Conservation (phyloP, 2,888 invertebrate genomes). For the Folsomia manolachei region DNA sequence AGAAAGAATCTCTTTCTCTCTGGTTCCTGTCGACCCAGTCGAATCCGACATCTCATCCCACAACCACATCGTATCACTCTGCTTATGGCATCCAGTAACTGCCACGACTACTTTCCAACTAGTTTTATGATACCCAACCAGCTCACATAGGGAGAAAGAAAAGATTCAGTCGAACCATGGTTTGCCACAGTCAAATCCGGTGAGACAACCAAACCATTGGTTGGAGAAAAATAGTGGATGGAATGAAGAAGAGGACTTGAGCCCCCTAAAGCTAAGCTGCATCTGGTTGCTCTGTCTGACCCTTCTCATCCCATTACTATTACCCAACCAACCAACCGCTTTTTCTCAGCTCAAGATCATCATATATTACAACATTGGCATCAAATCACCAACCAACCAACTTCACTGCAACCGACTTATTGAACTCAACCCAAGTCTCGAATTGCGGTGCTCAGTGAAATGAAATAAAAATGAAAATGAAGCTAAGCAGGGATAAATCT, state of each 20-base stretch:
- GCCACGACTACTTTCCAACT: neutral
- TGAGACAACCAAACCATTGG: neutral
- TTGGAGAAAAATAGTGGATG: neutral
- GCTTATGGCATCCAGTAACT: no score
- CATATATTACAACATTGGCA: neutral
- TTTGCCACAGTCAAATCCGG: neutral
- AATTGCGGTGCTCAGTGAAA: slow-evolving; percentile 1
- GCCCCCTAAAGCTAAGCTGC: neutral
- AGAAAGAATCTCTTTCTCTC: neutral
- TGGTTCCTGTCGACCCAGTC: slow-evolving; percentile 1
- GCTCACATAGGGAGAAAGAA: neutral
- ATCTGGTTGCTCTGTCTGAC: neutral
- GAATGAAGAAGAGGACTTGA: neutral
- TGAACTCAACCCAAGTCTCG: neutral
- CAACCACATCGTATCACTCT: neutral
- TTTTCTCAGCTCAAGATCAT: neutral
- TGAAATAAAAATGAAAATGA: slow-evolving; percentile 24
- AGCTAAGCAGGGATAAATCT: slow-evolving; percentile 3
- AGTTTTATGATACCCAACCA: neutral
- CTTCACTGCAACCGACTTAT: neutral
- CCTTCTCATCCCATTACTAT: no score
- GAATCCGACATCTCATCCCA: neutral
- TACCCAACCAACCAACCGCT: no score
- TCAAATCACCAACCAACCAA: neutral
- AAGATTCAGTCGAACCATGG: neutral